Conservation (phyloP, 2,888 invertebrate species). For the Cremastinae sp. region DNA sequence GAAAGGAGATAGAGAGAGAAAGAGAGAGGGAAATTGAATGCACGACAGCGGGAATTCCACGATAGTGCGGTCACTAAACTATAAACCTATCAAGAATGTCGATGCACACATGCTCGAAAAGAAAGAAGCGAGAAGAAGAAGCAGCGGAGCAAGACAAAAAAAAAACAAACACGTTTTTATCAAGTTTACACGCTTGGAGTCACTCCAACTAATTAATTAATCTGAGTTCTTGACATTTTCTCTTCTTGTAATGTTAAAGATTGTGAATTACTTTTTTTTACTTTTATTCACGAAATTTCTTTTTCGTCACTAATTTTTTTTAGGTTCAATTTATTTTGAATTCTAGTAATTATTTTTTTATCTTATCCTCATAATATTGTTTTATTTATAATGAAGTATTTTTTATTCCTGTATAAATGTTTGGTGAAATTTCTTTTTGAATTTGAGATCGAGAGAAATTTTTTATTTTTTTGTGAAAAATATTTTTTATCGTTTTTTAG, state of each 20-base stretch:
- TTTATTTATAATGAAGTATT: too few relatives aligned
- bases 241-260: conserved; percentile 2
- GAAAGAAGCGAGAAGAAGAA: too few relatives aligned
- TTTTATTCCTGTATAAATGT: background rate
- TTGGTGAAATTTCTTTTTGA: background rate
- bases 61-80: conserved; percentile 58
- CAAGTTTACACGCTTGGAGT: background rate
- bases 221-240: conserved; percentile 17
- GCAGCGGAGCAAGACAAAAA: background rate
- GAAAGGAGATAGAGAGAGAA: conserved; percentile 6
- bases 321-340: too few relatives aligned
- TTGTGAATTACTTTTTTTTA: background rate
- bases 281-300: background rate
- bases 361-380: too few relatives aligned
- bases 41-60: conserved; percentile 40
- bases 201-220: conserved; percentile 12
- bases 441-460: background rate
- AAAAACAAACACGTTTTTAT: background rate
- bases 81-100: conserved; percentile 54
- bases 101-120: conserved; percentile 23
- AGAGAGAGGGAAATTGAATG: conserved; percentile 20
- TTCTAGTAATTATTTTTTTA: too few relatives aligned
- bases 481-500: conserved; percentile 78
- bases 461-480: background rate
- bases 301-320: background rate